Conservation (phyloP, 2,888 invertebrate genomes). For the Matsumyia berberina region DNA sequence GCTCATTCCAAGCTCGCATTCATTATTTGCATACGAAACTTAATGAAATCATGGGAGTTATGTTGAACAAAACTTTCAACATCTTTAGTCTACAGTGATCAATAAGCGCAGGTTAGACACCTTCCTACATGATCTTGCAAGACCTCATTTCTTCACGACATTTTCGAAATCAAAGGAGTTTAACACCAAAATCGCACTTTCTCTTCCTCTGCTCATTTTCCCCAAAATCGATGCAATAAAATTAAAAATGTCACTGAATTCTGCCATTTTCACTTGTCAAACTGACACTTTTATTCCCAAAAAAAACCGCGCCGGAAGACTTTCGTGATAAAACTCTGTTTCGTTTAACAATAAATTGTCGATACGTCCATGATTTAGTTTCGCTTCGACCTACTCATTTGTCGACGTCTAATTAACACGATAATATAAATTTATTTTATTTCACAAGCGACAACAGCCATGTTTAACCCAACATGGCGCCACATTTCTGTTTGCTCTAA, state of each 20-base stretch:
- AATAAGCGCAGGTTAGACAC: too few relatives aligned
- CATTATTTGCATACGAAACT: too few relatives aligned
- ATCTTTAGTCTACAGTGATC: too few relatives aligned
- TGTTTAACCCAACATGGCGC: slow-evolving; percentile 49
- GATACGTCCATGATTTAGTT: slow-evolving; percentile 28
- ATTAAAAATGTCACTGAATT: background rate
- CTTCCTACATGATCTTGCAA: too few relatives aligned
- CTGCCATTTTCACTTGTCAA: background rate
- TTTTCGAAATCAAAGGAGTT: too few relatives aligned
- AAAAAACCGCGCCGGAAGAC: background rate
- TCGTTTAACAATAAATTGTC: slow-evolving; percentile 1
- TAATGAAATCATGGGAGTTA: too few relatives aligned
- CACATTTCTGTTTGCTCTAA: slow-evolving; percentile 62
- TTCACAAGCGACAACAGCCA: background rate
- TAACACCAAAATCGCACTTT: too few relatives aligned
- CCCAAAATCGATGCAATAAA: too few relatives aligned
- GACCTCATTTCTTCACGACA: too few relatives aligned
- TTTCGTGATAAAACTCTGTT: background rate
- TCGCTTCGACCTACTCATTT: slow-evolving; percentile 45
- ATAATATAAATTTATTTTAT: slow-evolving; percentile 25
- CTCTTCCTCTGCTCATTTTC: too few relatives aligned
- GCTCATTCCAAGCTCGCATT: too few relatives aligned
- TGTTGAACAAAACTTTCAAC: too few relatives aligned
- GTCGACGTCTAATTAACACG: slow-evolving; percentile 35
- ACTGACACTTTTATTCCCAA: background rate